Evolutionary conservation across 2,888 invertebrate species (phyloP).

Genomic region (Pristionchus mayeri): DNA sequence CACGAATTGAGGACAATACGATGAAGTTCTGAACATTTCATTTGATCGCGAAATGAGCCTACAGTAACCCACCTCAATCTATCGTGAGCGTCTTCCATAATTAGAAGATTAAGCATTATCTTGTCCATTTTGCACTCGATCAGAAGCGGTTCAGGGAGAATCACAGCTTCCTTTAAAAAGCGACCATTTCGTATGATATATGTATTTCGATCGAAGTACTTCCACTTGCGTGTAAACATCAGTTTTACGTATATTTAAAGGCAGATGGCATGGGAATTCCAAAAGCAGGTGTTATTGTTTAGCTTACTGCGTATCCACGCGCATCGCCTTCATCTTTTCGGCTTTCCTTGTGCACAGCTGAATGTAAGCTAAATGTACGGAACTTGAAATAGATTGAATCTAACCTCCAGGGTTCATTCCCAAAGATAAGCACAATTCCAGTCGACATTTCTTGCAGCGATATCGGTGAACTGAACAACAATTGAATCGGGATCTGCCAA

Average conservation of each 20-base stretch:
- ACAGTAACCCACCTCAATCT: not conserved
- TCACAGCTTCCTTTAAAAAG: too few species aligned
- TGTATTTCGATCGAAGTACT: too few species aligned
- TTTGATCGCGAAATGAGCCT: not conserved
- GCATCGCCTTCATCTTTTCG: not conserved
- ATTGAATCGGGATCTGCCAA: not conserved
- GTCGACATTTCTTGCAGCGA: not conserved
- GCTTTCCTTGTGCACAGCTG: not conserved
- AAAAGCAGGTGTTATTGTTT: not conserved
- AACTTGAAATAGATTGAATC: not conserved
- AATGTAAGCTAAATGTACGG: too few species aligned
- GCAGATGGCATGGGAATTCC: not conserved
- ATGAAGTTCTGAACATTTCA: constrained; percentile 9
- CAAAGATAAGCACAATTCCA: not conserved
- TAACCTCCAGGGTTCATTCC: not conserved
- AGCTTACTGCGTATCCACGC: not conserved
- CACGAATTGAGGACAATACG: not conserved
- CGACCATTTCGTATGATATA: too few species aligned
- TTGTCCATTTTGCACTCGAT: not conserved
- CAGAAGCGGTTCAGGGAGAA: not conserved
- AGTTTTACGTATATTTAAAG: too few species aligned
- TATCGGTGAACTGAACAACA: not conserved
- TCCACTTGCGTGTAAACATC: too few species aligned
- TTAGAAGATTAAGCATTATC: not conserved
- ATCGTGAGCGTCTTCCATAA: not conserved